phyloP scores from a whole-genome alignment of 2,797 vertebrate species.

The Sphenodon punctatus region DNA sequence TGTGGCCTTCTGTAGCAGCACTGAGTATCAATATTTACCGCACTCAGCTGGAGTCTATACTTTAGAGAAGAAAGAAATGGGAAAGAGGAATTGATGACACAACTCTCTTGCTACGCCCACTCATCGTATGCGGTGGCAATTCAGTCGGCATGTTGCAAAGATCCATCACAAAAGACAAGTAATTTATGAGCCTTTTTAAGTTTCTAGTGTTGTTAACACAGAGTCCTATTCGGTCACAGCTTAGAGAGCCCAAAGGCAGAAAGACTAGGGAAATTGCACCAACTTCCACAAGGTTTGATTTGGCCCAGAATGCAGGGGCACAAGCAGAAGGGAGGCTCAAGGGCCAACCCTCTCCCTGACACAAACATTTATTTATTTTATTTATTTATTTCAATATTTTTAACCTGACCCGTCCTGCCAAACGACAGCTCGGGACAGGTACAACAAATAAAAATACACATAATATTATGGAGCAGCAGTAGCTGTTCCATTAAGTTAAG shows the following conservation, averaged over 20 bases:
- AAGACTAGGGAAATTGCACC: neutral
- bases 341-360: no score
- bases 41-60: neutral
- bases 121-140: neutral
- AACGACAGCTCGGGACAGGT: no score
- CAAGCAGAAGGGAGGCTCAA: no score
- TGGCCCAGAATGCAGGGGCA: neutral
- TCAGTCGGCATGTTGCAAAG: neutral
- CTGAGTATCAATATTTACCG: conserved; percentile 8
- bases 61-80: conserved; percentile 1
- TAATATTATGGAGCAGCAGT: no score
- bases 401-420: no score
- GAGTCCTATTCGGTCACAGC: fast-evolving
- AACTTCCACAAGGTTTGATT: neutral
- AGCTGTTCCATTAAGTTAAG: no score
- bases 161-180: neutral
- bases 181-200: neutral
- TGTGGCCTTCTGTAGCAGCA: conserved; percentile 9
- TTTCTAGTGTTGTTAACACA: neutral
- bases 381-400: no score
- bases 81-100: fast-evolving
- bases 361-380: no score
- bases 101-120: neutral
- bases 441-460: no score
- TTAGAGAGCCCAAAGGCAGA: neutral